These are phyloP conservation scores for Cottus gobio DNA, from an alignment of 2,113 vertebrate species.

Conservation along the genomic window DNA sequence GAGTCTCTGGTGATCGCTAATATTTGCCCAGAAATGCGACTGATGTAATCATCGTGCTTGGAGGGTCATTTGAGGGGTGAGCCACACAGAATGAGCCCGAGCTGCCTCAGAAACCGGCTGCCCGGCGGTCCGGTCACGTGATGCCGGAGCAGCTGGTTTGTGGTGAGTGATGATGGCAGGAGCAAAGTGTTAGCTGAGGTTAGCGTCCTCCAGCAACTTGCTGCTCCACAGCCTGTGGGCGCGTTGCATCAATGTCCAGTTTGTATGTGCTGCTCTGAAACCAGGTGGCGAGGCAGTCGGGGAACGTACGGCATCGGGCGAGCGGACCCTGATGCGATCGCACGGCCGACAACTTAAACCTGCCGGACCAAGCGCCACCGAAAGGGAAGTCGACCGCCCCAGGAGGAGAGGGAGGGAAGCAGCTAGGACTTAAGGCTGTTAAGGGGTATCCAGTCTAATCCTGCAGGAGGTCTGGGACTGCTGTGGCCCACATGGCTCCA, in stretches of 20 bases:
- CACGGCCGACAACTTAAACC: background rate
- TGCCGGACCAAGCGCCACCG: background rate
- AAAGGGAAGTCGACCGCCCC: background rate
- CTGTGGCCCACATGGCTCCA: too few species aligned
- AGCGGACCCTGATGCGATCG: background rate
- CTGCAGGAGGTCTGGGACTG: background rate
- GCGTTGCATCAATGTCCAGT: background rate
- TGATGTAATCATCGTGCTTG: constrained; percentile 33
- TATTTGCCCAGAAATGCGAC: constrained; percentile 44
- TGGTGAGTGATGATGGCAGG: constrained; percentile 35
- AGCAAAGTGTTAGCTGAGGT: constrained; percentile 37
- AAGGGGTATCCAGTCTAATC: too few species aligned
- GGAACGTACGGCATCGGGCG: background rate
- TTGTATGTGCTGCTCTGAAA: background rate
- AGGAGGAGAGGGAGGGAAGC: background rate
- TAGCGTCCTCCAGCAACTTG: constrained; percentile 24
- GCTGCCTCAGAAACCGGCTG: constrained; percentile 27
- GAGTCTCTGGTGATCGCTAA: constrained; percentile 25
- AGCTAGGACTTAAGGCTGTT: background rate
- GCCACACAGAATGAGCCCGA: constrained; percentile 21
- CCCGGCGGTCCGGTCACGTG: constrained; percentile 29
- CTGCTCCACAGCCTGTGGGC: constrained; percentile 28
- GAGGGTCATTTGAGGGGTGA: constrained; percentile 17
- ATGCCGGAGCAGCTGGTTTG: constrained; percentile 60
- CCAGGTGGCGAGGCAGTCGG: background rate